These are phyloP conservation scores for Leptinotarsa undecemlineata DNA, from an alignment of 1,140 invertebrate genomes.

Conservation along the genomic window DNA sequence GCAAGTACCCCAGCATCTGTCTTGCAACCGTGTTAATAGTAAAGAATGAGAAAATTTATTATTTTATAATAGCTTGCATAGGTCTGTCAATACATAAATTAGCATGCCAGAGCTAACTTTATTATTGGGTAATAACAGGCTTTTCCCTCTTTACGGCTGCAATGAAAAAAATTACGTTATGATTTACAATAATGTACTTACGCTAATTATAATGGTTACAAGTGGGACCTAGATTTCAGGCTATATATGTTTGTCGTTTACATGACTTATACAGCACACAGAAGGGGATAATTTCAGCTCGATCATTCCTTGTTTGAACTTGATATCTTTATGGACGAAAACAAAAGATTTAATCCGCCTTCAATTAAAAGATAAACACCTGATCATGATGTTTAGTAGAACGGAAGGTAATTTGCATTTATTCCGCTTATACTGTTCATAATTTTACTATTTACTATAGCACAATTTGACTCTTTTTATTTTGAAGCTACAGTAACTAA, in stretches of 20 bases:
- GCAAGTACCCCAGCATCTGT: neutral
- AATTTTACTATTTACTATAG: too few species aligned
- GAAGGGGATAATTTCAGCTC: too few species aligned
- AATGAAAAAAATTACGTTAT: neutral
- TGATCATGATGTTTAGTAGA: too few species aligned
- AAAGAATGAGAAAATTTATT: neutral
- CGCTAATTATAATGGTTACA: neutral
- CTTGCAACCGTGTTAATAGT: slow-evolving; percentile 5
- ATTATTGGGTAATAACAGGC: slow-evolving; percentile 8
- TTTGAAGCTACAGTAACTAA: too few species aligned
- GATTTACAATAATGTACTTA: slow-evolving; percentile 6
- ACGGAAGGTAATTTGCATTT: too few species aligned
- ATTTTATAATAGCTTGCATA: neutral
- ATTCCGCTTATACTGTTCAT: too few species aligned
- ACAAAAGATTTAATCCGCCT: too few species aligned
- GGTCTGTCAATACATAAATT: slow-evolving; percentile 5
- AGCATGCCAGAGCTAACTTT: neutral
- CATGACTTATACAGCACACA: too few species aligned
- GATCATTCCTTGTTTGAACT: too few species aligned
- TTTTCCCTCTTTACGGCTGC: neutral
- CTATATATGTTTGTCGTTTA: neutral
- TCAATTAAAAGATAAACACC: too few species aligned
- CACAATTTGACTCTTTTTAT: too few species aligned
- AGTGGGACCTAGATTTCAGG: neutral
- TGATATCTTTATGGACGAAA: too few species aligned